A percentile compares a stretch with the other conserved stretches of the same genome.
phyloP scores from a whole-genome alignment of 2,888 invertebrate species.

The Isoperla grammatica region DNA sequence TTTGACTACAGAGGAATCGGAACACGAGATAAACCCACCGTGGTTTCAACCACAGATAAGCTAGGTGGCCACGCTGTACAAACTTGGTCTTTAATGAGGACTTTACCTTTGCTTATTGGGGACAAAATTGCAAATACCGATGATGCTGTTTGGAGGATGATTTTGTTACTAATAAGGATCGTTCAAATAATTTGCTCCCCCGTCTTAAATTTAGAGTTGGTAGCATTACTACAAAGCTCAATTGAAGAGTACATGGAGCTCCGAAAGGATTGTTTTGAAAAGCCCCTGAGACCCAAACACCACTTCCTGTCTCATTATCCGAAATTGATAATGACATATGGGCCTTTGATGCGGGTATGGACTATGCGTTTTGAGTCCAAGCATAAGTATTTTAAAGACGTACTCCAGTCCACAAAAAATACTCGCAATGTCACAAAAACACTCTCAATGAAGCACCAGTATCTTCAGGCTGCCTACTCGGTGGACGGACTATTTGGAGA shows the following conservation, averaged over 20 bases:
- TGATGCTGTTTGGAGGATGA: conserved; percentile 1
- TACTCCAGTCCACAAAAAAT: no score
- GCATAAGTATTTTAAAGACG: no score
- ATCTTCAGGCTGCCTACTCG: no score
- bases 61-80: conserved; percentile 3
- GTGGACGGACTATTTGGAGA: no score
- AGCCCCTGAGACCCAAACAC: conserved; percentile 21
- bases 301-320: conserved; percentile 26
- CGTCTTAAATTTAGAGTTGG: neutral
- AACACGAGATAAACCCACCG: neutral
- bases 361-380: no score
- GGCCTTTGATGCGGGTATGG: no score
- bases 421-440: no score
- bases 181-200: neutral
- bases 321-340: no score
- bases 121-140: neutral
- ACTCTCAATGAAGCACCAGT: no score
- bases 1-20: neutral
- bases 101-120: neutral
- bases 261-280: neutral
- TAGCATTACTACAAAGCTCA: neutral
- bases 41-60: neutral
- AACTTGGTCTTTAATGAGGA: conserved; percentile 5
- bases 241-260: neutral
- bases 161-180: neutral